Conservation (phyloP, 2,888 invertebrate species). For the Nomada ferruginata region DNA sequence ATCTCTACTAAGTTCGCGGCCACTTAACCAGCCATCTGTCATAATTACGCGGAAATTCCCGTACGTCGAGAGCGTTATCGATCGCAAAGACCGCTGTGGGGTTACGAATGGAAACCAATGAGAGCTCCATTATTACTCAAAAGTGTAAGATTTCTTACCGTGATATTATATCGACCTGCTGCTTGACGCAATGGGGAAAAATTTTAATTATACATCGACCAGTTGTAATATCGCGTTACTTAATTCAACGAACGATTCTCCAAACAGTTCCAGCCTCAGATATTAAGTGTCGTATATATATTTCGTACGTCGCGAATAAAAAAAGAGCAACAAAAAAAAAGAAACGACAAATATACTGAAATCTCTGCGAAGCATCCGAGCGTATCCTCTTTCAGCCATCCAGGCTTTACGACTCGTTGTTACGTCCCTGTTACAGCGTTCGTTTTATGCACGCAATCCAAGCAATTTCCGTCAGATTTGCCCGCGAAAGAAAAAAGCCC, state of each 20-base stretch:
- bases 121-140: not conserved
- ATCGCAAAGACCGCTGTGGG: not conserved
- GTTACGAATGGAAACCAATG: constrained; percentile 4
- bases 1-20: too few species aligned
- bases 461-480: constrained; percentile 30
- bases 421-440: constrained; percentile 15
- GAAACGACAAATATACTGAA: not conserved
- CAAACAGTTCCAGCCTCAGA: not conserved
- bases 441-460: constrained; percentile 22
- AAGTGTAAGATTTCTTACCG: not conserved
- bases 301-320: not conserved
- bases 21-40: not conserved
- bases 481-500: not conserved
- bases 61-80: constrained; percentile 10
- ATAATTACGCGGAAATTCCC: constrained; percentile 2
- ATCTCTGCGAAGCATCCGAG: not conserved
- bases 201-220: not conserved
- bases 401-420: constrained; percentile 11
- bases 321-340: not conserved
- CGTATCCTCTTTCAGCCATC: not conserved
- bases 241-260: not conserved
- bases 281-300: not conserved
- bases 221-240: too few species aligned
- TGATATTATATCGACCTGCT: not conserved
- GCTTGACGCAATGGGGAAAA: not conserved